Evolutionary conservation across 2,797 vertebrate species (phyloP), one percentile per base, ranked within the genome.

Genomic region (Triplophysa yarkandensis): DNA sequence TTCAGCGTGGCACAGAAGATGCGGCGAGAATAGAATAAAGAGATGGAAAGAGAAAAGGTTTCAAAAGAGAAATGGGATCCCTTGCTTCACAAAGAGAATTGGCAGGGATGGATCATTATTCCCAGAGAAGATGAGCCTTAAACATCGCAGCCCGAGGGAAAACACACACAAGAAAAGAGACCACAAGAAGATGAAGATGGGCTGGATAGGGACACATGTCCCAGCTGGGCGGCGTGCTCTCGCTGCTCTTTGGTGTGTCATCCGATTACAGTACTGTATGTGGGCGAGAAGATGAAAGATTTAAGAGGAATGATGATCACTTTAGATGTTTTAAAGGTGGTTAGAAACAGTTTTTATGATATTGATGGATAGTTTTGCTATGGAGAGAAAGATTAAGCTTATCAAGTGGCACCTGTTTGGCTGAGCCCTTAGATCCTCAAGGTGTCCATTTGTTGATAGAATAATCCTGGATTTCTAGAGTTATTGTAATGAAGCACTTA

Each of bases 1-100:
- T 83, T 80, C 84, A 84, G 57, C 41, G 23, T 19, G 34, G 64
- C 21, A 50, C 68, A 77, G 72, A 74, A 28, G 52, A 32, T 4
- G 19, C 6, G 41, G 57, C 48, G 39, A 64, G 61, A 50, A 86
- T 81, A 57, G 61, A 75, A 74, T 77, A 81, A 79, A 81, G 81
- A 87, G 69, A 74, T 66, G 66, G 85, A 87, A 55, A 58, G 60
- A 23, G 88, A 85, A 83, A 84, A 88, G 84, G 83, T 90, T 90
- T 90, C 88, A 91, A 89, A 89, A 83, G 87, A 82, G 92, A 91
- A 92, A 93, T n/a, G 74, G 46, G 89, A 93, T 90, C 90, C 27
- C 71, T 68, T 23, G 41, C 82, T 78, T 81, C 84, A 91, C 89
- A 90, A 92, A 88, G 85, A 77, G 71, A 81, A 58, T 74, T 84